Base-by-base conservation (phyloP, 2,113 vertebrate genomes). In the Parus major region DNA sequence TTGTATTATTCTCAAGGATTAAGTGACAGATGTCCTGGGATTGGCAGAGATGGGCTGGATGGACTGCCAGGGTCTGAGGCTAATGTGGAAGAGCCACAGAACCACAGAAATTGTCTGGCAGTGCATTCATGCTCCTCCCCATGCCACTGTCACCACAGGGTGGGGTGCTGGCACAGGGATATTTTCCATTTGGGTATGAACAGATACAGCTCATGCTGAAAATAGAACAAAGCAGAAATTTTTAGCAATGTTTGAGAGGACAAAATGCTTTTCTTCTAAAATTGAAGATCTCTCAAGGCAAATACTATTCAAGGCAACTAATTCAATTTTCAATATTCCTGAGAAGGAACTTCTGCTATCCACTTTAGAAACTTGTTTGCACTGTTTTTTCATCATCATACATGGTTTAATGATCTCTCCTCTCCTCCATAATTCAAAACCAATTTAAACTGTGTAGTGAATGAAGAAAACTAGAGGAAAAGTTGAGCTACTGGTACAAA, bases 71-170 rank as follows among this genome's bases (percentile, higher is more conserved):
- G 9, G 5, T 78, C 28, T 64, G 59, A 81, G 35, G 24, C 24
- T 44, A 7, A 55, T 7, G 21, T 35, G 61, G 28, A 49, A 84
- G 39, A 82, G 29, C 18, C 27, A 8, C 21, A 19, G 22, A 13
- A 28, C 28, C 2, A 1, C 2, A 4, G 31, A 44, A 82, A 33
- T 12, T n/a, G 4, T 5, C 50, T 66, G 46, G 11, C 22, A 2
- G 8, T 46, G 18, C 4, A 4, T 36, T 75, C 11, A 3, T 5
- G 1, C 1, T 65, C 4, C 21, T 82, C 33, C 28, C 60, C 1
- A 1, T n/a, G 31, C 47, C 47, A 42, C 33, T 2, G 2, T 27
- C 9, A 2, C 55, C 0, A 0, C n/a, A 69, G 36, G 66, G 44
- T 0, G 2, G 20, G 49, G 20, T 70, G 46, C 50, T 80, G 68